Evolutionary conservation across 1,140 invertebrate genomes (phyloP), one percentile per base, ranked within the genome.

Genomic region (Anadara kagoshimensis): DNA sequence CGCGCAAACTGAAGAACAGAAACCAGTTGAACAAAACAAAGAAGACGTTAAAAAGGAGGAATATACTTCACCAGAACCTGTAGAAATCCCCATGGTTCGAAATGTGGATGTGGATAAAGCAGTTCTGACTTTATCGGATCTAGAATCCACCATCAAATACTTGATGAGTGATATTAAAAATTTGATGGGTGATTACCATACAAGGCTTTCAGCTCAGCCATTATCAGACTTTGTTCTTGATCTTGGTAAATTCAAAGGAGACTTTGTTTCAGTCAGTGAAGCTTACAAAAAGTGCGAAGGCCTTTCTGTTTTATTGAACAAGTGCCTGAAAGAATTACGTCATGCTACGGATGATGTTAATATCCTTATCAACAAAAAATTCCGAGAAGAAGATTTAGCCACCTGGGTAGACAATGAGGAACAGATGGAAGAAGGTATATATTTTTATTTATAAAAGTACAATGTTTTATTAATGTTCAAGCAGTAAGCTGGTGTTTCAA

Each of bases 91-190:
- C 18, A 66, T 75, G 18, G 54, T 18, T n/a, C 47, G 73, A 20
- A 75, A 75, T 70, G 62, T 75, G 10, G 51, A 70, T 45, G 66
- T 75, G 20, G 73, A 75, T 26, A 51, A 70, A 54, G 73, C 73
- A 14, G 73, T 75, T n/a, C 56, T 59, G 12, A 70, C 66, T n/a
- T 45, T 75, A 2, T 44, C 56, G 18, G 57, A 61, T 53, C 26
- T 69, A 5, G 73, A 75, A 43, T 56, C 24, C 8, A 59, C 47
- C 36, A 54, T 75, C 44, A 62, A 54, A 12, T 62, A 75, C 22
- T 47, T 75, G 11, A 36, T 75, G 22, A 57, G 5, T 12, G 62
- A 75, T 56, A 75, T 75, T 47, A 75, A 75, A 26, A 68, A 70
- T 14, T 43, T 75, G 18, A 68, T 70, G 66, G 44, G 43, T 18